Percentiles rank a stretch among this genome's conserved stretches.
Evolutionary conservation across 2,113 vertebrate species (phyloP).

Genomic region (Laticauda laticaudata): DNA sequence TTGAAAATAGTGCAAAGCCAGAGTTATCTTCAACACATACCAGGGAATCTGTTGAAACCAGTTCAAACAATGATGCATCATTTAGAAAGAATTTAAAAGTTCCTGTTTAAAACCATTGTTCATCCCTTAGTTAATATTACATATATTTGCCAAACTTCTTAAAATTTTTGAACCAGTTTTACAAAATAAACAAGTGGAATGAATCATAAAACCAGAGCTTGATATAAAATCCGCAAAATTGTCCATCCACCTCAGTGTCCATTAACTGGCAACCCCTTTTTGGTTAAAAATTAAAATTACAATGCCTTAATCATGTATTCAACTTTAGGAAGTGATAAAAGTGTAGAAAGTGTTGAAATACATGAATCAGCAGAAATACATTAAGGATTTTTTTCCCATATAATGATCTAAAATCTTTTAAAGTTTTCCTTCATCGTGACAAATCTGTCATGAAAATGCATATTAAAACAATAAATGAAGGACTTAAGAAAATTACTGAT

Average conservation of each 20-base stretch:
- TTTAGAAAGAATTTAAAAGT: not conserved
- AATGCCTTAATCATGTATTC: not conserved
- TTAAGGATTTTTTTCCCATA: not conserved
- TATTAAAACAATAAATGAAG: not conserved
- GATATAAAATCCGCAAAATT: not conserved
- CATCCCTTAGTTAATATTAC: not conserved
- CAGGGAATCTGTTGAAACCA: not conserved
- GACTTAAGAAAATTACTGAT: not conserved
- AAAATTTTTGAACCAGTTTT: not conserved
- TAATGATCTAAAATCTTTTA: not conserved
- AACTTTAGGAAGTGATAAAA: not conserved
- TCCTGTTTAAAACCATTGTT: not conserved
- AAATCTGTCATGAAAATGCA: not conserved
- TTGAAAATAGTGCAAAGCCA: not conserved
- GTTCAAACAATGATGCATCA: not conserved
- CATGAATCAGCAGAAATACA: not conserved
- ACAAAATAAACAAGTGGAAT: not conserved
- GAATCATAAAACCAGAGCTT: not conserved
- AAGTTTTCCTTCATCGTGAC: not conserved
- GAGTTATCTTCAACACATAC: not conserved
- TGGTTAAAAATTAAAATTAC: not conserved
- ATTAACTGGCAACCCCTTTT: not conserved
- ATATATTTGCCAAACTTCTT: not conserved
- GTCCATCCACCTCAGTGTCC: not conserved
- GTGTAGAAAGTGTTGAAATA: not conserved